Evolutionary conservation across 2,797 vertebrate species (phyloP), one percentile per base, ranked within the genome.

Genomic region (Intellagama lesueurii): DNA sequence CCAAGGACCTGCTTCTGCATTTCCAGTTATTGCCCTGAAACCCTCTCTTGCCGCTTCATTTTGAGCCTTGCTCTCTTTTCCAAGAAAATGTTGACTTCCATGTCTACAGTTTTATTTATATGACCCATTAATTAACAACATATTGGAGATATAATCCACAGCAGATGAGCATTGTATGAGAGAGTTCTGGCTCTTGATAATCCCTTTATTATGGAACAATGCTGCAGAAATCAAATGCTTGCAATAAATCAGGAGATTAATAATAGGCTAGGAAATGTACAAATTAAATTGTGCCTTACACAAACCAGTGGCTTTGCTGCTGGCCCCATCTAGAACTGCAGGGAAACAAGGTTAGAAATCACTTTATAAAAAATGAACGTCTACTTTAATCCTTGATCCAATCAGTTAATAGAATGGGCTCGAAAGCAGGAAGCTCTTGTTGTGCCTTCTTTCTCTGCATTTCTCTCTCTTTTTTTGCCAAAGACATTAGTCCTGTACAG

Each of bases 251-350:
- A 0, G 81, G 84, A 94, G 95, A 96, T 96, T 96, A 96, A 86
- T 92, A 86, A 82, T 76, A 79, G 89, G 2, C 90, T 94, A 92
- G 89, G 90, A 94, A 95, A 94, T 4, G 73, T 92, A 93, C 93
- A 96, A 93, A 95, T 95, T 94, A 93, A 95, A 96, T 94, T 95
- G 93, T 89, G 91, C 89, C 85, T 32, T 86, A 47, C 81, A 81
- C 84, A 22, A 73, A 86, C 92, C 91, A 86, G 75, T 7, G 81
- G 56, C 81, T 82, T 84, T 3, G 0, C 72, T 86, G 69, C 85
- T 80, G n/a, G 47, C 72, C 24, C 70, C 22, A n/a, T 86, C n/a
- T 80, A 16, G 56, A 73, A 79, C 81, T 88, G 83, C 49, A 89
- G 80, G 80, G 68, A 94, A 94, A 91, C 66, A 83, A 79, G 91